Evolutionary conservation across 2,888 invertebrate genomes (phyloP).

Genomic region (Ophioninae sp.): DNA sequence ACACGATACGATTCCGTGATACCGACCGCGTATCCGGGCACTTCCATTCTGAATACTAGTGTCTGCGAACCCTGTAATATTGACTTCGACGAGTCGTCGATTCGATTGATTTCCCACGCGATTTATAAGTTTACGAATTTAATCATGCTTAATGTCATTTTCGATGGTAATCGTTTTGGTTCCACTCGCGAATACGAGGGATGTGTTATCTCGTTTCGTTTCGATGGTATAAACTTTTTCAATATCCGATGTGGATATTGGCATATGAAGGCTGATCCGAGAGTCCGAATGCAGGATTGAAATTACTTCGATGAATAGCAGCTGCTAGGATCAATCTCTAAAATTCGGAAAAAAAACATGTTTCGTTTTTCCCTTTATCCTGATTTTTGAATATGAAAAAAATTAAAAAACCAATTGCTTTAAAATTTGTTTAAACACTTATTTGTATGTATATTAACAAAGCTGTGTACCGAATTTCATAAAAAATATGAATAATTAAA

Average conservation of each 20-base stretch:
- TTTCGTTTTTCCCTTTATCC: too few species aligned
- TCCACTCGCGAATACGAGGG: not conserved
- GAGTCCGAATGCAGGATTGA: not conserved
- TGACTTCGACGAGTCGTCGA: constrained; percentile 14
- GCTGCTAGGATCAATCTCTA: too few species aligned
- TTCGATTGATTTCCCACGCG: constrained; percentile 28
- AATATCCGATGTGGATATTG: not conserved
- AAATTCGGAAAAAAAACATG: too few species aligned
- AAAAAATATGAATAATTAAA: too few species aligned
- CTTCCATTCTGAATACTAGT: not conserved
- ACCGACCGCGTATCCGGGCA: constrained; percentile 5
- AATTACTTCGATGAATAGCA: too few species aligned
- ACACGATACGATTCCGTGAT: constrained; percentile 9
- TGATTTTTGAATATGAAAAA: too few species aligned
- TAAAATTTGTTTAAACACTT: too few species aligned
- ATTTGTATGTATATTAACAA: too few species aligned
- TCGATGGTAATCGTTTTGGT: constrained; percentile 2
- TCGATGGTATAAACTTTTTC: not conserved
- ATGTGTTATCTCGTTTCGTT: not conserved
- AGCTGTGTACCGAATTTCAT: too few species aligned
- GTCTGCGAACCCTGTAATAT: not conserved
- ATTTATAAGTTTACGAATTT: constrained; percentile 17
- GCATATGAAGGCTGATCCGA: too few species aligned
- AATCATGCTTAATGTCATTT: constrained; percentile 1
- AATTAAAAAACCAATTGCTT: too few species aligned